These are phyloP conservation scores for Oreotrochilus melanogaster DNA, from an alignment of 2,113 vertebrate genomes.

Conservation along the genomic window DNA sequence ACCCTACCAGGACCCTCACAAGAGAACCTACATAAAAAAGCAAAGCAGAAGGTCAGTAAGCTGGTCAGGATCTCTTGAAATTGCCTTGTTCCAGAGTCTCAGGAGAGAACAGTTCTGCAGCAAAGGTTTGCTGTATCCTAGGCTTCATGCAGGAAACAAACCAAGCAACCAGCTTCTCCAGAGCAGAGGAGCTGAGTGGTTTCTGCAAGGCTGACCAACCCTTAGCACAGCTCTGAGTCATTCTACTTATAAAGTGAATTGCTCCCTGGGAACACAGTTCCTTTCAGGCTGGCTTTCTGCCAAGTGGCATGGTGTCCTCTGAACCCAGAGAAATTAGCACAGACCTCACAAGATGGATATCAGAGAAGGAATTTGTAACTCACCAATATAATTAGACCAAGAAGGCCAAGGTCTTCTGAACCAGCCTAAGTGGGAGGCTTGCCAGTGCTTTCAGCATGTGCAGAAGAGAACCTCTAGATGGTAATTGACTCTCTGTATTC, in stretches of 20 bases:
- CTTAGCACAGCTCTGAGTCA: neutral
- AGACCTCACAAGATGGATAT: neutral
- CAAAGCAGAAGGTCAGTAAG: constrained; percentile 70
- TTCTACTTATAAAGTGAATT: neutral
- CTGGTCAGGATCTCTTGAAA: neutral
- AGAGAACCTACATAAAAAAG: neutral
- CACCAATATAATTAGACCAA: neutral
- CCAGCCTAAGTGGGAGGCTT: neutral
- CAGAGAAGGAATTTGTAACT: neutral
- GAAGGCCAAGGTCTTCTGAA: neutral
- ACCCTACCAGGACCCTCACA: constrained; percentile 58
- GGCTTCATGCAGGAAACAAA: neutral
- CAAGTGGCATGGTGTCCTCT: neutral
- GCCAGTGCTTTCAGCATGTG: neutral
- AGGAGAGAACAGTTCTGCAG: neutral
- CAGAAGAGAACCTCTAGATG: neutral
- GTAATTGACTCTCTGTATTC: neutral
- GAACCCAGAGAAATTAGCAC: neutral
- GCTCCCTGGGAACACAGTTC: neutral
- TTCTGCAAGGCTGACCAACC: neutral
- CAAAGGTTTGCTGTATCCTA: neutral
- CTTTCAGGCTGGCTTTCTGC: neutral
- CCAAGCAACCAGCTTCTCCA: neutral
- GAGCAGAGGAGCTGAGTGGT: neutral
- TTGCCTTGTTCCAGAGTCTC: accelerated